Base-by-base conservation (phyloP, 2,797 vertebrate genomes). In the Paedocypris micromegethes region DNA sequence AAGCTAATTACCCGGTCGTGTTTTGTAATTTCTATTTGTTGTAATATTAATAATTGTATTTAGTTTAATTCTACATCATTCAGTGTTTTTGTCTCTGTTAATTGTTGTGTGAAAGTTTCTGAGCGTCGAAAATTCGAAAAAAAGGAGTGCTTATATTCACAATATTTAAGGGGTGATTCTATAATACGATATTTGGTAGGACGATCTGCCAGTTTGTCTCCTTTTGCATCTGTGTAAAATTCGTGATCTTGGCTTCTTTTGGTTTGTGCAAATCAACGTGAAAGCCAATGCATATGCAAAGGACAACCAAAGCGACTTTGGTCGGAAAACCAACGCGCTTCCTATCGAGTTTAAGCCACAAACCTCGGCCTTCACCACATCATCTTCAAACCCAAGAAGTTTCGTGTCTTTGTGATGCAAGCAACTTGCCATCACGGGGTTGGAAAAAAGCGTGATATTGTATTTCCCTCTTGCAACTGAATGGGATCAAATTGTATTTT, bases 401-500 rank as follows among this genome's bases (percentile, higher is more conserved):
- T 50, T 44, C 41, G 9, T 4, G 47, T 57, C 23, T 58, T 70
- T 55, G 7, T 51, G 54, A 57, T 5, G 2, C 58, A 41, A 64
- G 47, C 60, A n/a, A 44, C 9, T 37, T 57, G 46, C 60, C 42
- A 64, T 51, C 68, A 64, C 53, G 51, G 37, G 56, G 8, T 56
- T 43, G 7, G 38, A 64, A 64, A 23, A 64, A 9, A 70, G 68
- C 37, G 1, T 64, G 68, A 64, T 63, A 70, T 64, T 70, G 47
- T 58, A 70, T 57, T 56, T 64, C n/a, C 57, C 53, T 59, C 66
- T 55, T 64, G 62, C 65, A 65, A 50, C 57, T 9, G 62, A 61
- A 64, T 55, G 39, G 57, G 58, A 63, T 51, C 60, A 70, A 75
- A 78, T 73, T 75, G 73, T 58, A 68, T 68, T 73, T 66, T 75